These are phyloP conservation scores for Chaitophorus viminalis DNA, from an alignment of 2,888 invertebrate genomes.

Conservation along the genomic window DNA sequence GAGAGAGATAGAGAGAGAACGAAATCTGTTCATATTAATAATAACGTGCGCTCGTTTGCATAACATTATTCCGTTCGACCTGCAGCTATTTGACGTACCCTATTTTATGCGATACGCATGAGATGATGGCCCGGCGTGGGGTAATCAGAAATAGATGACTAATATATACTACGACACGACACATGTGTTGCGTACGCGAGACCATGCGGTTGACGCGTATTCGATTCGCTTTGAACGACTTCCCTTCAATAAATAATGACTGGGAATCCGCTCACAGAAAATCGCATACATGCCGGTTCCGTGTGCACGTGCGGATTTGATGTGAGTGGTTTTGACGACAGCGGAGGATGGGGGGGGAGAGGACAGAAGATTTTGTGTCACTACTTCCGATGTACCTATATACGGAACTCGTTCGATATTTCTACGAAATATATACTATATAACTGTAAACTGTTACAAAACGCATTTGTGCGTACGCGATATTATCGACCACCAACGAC, in stretches of 20 bases:
- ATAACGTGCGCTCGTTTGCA: neutral
- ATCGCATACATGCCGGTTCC: no score
- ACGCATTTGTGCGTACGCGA: no score
- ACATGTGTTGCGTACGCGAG: constrained; percentile 17
- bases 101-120: neutral
- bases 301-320: no score
- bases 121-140: neutral
- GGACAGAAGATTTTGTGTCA: no score
- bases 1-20: neutral
- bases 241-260: constrained; percentile 31
- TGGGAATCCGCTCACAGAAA: neutral
- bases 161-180: neutral
- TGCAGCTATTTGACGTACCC: neutral
- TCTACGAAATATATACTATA: no score
- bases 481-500: no score
- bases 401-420: no score
- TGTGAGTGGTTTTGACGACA: no score
- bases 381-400: no score
- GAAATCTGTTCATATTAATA: neutral
- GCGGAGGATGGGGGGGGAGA: no score
- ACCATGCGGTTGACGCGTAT: constrained; percentile 31
- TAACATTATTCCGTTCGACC: constrained; percentile 8
- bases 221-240: constrained; percentile 21
- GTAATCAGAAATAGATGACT: neutral
- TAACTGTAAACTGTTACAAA: no score